These are phyloP conservation scores for Agrochola lychnidis DNA, from an alignment of 2,888 invertebrate genomes.

Conservation along the genomic window DNA sequence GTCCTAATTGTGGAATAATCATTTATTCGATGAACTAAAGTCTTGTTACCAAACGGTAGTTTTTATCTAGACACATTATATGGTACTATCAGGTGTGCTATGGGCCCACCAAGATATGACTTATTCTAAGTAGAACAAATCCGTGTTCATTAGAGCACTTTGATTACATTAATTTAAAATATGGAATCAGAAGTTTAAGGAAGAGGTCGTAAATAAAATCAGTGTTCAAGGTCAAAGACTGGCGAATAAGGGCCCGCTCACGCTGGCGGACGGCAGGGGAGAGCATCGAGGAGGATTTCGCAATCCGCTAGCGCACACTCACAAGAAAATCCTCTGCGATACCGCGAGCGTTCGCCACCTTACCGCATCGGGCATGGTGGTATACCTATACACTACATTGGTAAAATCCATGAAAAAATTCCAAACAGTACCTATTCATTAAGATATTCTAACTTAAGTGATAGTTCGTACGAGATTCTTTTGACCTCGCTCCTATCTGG, in stretches of 20 bases:
- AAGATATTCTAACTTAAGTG: neutral
- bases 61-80: neutral
- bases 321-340: too few species aligned
- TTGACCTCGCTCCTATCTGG: neutral
- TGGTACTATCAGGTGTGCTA: neutral
- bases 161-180: neutral
- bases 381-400: neutral
- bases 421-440: too few species aligned
- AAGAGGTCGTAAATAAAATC: neutral
- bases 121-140: neutral
- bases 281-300: too few species aligned
- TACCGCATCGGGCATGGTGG: neutral
- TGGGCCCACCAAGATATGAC: neutral
- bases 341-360: too few species aligned
- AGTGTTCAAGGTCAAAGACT: neutral
- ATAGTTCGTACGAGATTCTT: too few species aligned
- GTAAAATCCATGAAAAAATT: neutral
- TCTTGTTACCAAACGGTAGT: neutral
- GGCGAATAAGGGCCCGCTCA: neutral
- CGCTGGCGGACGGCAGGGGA: too few species aligned
- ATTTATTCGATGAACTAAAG: neutral
- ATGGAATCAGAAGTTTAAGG: neutral
- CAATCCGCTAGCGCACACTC: too few species aligned
- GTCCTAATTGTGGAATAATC: slow-evolving; percentile 3
- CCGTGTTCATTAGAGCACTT: neutral